A percentile compares a stretch with the other conserved stretches of the same genome.
These are phyloP conservation scores for Hippocampus barbouri DNA, from an alignment of 2,113 vertebrate genomes.

Conservation along the genomic window DNA sequence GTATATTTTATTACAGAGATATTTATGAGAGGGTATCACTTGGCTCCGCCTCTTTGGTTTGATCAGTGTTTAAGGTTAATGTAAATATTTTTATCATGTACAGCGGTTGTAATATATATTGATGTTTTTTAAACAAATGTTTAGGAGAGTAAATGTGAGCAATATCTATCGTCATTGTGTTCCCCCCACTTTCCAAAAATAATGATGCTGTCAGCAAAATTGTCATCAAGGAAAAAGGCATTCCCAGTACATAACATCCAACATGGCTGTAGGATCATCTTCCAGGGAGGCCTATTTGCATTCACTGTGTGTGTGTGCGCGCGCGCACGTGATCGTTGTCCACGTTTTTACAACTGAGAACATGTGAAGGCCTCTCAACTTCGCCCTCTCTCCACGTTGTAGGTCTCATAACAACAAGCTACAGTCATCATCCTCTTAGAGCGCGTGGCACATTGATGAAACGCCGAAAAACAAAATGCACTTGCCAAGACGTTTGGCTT, in stretches of 20 bases:
- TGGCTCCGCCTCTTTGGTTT: slow-evolving; percentile 30
- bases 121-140: slow-evolving; percentile 5
- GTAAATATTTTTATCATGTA: slow-evolving; percentile 56
- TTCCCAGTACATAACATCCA: slow-evolving; percentile 55
- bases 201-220: slow-evolving; percentile 17
- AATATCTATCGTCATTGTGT: slow-evolving; percentile 1
- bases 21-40: slow-evolving; percentile 57
- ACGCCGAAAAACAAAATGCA: slow-evolving; percentile 65
- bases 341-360: slow-evolving; percentile 25
- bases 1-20: slow-evolving; percentile 66
- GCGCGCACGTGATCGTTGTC: slow-evolving; percentile 22
- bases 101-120: slow-evolving; percentile 43
- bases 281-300: slow-evolving; percentile 50
- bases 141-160: neutral
- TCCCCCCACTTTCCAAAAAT: slow-evolving; percentile 7
- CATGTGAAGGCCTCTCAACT: slow-evolving; percentile 78
- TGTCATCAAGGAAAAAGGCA: slow-evolving; percentile 39
- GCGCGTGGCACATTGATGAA: slow-evolving; percentile 72
- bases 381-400: slow-evolving; percentile 84
- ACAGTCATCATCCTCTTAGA: slow-evolving; percentile 93
- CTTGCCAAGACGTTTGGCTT: slow-evolving; percentile 81
- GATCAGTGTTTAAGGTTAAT: slow-evolving; percentile 35
- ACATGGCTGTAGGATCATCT: slow-evolving; percentile 59
- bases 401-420: slow-evolving; percentile 99
- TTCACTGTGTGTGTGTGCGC: slow-evolving; percentile 47